Percentiles rank a stretch among this genome's conserved stretches.
These are phyloP conservation scores for Brachycybe producta DNA, from an alignment of 2,888 invertebrate species.

Conservation along the genomic window DNA sequence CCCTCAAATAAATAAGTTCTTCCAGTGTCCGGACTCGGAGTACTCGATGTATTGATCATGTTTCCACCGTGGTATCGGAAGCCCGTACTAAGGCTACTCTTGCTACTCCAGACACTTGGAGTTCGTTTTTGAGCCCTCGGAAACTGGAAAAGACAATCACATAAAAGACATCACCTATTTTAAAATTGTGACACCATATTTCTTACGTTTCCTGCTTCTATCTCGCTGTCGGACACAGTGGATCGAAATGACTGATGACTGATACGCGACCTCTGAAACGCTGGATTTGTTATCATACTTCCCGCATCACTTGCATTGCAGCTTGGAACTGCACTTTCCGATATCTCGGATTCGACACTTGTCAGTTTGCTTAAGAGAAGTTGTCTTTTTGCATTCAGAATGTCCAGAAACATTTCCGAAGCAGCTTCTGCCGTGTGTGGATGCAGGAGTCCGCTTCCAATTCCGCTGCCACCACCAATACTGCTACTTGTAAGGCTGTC, in stretches of 20 bases:
- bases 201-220: conserved; percentile 76
- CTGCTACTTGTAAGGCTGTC: conserved; percentile 3
- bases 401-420: conserved; percentile 84
- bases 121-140: conserved; percentile 58
- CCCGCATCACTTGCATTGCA: conserved; percentile 46
- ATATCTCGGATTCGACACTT: conserved; percentile 77
- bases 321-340: conserved; percentile 23
- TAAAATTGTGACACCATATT: too few species aligned
- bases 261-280: conserved; percentile 55
- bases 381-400: conserved; percentile 83
- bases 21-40: conserved; percentile 79
- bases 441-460: neutral
- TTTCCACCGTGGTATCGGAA: conserved; percentile 77
- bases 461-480: conserved; percentile 4
- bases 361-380: conserved; percentile 72
- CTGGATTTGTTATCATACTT: conserved; percentile 67
- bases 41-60: conserved; percentile 62
- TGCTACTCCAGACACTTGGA: conserved; percentile 82
- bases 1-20: conserved; percentile 82
- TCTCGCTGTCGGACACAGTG: conserved; percentile 87
- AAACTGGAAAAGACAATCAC: conserved; percentile 40
- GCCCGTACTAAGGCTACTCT: conserved; percentile 74
- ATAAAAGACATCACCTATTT: too few species aligned
- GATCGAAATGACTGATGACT: conserved; percentile 58
- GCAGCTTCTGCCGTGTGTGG: conserved; percentile 36